A percentile compares a stretch with the other conserved stretches of the same genome.
Conservation (phyloP, 2,797 vertebrate genomes). For the Microctenopoma steveboyesi region DNA sequence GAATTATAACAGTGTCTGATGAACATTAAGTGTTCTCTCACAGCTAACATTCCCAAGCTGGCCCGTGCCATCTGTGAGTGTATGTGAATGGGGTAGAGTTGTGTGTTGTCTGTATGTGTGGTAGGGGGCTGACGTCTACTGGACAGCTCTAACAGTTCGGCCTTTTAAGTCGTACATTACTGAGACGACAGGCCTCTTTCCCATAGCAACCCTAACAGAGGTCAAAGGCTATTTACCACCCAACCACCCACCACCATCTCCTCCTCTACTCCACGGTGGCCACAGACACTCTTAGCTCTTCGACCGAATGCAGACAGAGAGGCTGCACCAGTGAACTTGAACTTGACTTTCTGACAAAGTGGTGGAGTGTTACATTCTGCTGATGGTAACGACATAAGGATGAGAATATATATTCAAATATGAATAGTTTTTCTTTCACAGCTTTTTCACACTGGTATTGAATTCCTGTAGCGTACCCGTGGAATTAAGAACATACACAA, state of each 20-base stretch:
- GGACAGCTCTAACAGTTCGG: constrained; percentile 95
- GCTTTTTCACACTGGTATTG: neutral
- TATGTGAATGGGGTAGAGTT: constrained; percentile 65
- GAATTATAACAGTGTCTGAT: constrained; percentile 66
- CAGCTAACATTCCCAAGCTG: constrained; percentile 91
- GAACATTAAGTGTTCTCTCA: constrained; percentile 68
- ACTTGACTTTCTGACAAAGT: constrained; percentile 69
- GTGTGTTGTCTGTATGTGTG: constrained; percentile 55
- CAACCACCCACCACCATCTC: constrained; percentile 26
- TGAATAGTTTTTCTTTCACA: neutral
- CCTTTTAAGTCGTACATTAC: constrained; percentile 92
- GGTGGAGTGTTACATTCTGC: neutral
- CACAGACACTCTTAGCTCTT: constrained; percentile 54
- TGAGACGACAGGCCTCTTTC: constrained; percentile 86
- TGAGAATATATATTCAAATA: neutral
- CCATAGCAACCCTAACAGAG: constrained; percentile 91
- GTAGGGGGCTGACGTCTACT: constrained; percentile 84
- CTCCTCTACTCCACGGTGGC: constrained; percentile 59
- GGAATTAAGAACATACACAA: constrained; percentile 13
- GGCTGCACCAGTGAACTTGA: constrained; percentile 79
- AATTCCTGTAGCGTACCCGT: neutral
- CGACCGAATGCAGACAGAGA: constrained; percentile 58
- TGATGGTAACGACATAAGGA: neutral
- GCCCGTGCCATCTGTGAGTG: constrained; percentile 83
- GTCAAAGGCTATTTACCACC: constrained; percentile 81